Evolutionary conservation across 2,888 invertebrate genomes (phyloP), one percentile per base, ranked within the genome.

Genomic region (Tetragonisca angustula): DNA sequence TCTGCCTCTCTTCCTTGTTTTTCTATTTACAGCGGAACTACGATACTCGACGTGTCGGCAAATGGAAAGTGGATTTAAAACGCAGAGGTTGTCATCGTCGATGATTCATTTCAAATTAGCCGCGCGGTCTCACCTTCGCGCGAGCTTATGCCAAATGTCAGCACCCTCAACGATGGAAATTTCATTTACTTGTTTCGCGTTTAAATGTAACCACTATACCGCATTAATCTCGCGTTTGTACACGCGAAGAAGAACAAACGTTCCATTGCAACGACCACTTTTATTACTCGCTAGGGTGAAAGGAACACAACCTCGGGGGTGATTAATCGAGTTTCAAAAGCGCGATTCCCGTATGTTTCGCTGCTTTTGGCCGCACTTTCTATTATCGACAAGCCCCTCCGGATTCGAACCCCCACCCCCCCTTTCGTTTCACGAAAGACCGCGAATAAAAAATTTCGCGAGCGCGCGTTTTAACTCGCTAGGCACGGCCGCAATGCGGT

Each of bases 401-500:
- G 36, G 36, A 27, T 27, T 27, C 27, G 27, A n/a, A n/a, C n/a
- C n/a, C n/a, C n/a, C n/a, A n/a, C n/a, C n/a, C n/a, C n/a, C n/a
- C n/a, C n/a, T n/a, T n/a, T n/a, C n/a, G n/a, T 32, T 32, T 32
- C 32, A 32, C 3, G 2, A 19, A 19, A 19, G 19, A 2, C 9
- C 3, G 62, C 4, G 21, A 32, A 54, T 19, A 52, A 76, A 76
- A 76, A 73, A 54, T 52, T 73, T n/a, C n/a, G n/a, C 49, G n/a
- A 59, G 17, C 24, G 5, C 15, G 9, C 43, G 52, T 67, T 72
- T 54, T 54, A 17, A 74, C 43, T 70, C 24, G 15, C n/a, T n/a
- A n/a, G 36, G 61, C 62, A 4, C 15, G 52, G 61, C 65, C 84
- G 74, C 81, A 75, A 76, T 74, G 62, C 76, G 56, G 79, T 72